Base-by-base conservation (phyloP, 2,888 invertebrate genomes). In the Piscicola geometra region DNA sequence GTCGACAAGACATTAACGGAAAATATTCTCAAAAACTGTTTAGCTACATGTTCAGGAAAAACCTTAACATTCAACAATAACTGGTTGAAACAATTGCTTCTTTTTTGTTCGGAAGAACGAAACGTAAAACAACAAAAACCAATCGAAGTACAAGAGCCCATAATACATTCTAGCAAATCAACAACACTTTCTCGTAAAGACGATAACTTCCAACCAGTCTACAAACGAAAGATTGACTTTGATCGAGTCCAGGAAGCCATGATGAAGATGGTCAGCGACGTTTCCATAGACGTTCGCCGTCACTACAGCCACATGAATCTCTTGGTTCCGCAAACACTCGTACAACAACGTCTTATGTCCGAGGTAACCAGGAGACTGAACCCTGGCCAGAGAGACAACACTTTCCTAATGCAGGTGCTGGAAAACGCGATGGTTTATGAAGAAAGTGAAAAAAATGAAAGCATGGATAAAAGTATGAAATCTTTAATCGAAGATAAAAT, bases 241-340 rank as follows among this genome's bases (percentile, higher is more conserved):
- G 77, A 78, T 28, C 76, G 76, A 35, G 76, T 80, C 3, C 80
- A 80, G 67, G 76, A 77, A 15, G 78, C 79, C 0, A 80, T 80
- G 41, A 71, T 75, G 76, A 76, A 76, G 25, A 66, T 80, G 25
- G 80, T 80, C 15, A 77, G 71, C 32, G 76, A 79, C 21, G 79
- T 80, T 15, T 75, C 79, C 1, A 50, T 71, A 12, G 80, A 80
- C 41, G 75, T 80, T 32, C 32, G 77, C 18, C 18, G 50, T n/a
- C 69, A 77, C 47, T 77, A 77, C 56, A 70, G 50, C 52, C 32
- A 75, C 72, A 66, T 71, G 12, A 76, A 67, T 3, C 32, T 50
- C 25, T 35, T 52, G 15, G 71, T 77, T 12, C 77, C 77, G 0
- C 75, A 75, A 41, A 41, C 41, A 5, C 71, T 77, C 1, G 52